Evolutionary conservation across 2,113 vertebrate species (phyloP).

Genomic region (Columba livia): DNA sequence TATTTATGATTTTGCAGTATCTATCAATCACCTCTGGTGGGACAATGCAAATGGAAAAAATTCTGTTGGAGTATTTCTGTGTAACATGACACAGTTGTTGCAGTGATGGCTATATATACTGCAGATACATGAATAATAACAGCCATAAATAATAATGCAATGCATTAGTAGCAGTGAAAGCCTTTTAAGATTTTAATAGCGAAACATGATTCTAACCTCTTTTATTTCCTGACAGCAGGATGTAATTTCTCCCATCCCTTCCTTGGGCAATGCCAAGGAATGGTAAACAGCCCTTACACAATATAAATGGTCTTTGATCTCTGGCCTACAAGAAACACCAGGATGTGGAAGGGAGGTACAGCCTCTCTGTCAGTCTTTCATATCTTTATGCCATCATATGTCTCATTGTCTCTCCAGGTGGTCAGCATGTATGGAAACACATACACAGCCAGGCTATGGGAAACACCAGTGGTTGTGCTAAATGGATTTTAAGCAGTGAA

Average conservation of each 20-base stretch:
- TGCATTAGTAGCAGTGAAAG: not conserved
- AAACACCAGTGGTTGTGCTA: conserved; percentile 18
- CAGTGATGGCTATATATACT: not conserved
- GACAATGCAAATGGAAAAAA: not conserved
- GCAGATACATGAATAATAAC: not conserved
- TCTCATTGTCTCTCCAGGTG: not conserved
- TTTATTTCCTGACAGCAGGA: not conserved
- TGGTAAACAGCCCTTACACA: not conserved
- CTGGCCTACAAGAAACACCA: not conserved
- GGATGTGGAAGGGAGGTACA: not conserved
- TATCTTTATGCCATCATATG: not conserved
- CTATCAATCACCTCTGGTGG: not conserved
- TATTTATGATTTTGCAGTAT: conserved; percentile 8
- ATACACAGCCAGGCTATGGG: conserved; percentile 39
- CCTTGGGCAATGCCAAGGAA: not conserved
- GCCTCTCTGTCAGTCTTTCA: not conserved
- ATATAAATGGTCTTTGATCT: not conserved
- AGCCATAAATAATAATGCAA: not conserved
- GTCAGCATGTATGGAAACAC: conserved; percentile 26
- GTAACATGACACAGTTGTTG: not conserved
- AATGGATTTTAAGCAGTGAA: conserved; percentile 44
- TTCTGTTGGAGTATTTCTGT: not conserved
- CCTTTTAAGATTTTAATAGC: not conserved
- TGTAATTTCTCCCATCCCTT: not conserved
- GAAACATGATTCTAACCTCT: not conserved